A percentile compares a stretch with the other conserved stretches of the same genome.
Conservation (phyloP, 1,140 invertebrate genomes). For the Bombus sylvicola region DNA sequence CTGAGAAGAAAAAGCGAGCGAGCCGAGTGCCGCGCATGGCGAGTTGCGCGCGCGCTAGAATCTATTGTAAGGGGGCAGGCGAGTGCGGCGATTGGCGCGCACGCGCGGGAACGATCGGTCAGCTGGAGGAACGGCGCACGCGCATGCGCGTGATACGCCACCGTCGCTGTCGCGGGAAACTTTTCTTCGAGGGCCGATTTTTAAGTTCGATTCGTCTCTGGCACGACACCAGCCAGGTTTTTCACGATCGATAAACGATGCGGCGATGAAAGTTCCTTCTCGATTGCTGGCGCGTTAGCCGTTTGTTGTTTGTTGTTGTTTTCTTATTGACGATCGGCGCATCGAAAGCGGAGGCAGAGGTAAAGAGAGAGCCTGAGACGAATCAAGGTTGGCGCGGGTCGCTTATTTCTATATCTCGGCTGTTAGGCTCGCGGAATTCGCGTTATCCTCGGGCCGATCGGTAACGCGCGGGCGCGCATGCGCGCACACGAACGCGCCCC, state of each 20-base stretch:
- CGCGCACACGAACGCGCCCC: conserved; percentile 11
- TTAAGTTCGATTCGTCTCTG: conserved; percentile 10
- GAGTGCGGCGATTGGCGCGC: background rate
- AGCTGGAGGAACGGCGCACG: background rate
- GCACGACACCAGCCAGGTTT: conserved; percentile 26
- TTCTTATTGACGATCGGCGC: conserved; percentile 36
- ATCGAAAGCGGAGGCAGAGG: background rate
- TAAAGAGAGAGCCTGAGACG: conserved; percentile 17
- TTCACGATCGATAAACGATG: conserved; percentile 14
- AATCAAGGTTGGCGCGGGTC: conserved; percentile 57
- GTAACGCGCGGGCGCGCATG: background rate
- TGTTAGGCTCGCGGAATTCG: background rate
- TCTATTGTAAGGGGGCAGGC: background rate
- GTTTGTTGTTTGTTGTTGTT: conserved; percentile 51
- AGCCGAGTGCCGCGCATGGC: background rate
- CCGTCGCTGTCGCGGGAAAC: conserved; percentile 1
- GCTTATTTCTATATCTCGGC: conserved; percentile 38
- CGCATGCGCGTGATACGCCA: background rate
- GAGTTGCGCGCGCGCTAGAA: background rate
- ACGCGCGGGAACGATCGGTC: background rate
- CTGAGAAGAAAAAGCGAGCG: background rate
- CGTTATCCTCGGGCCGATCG: conserved; percentile 9
- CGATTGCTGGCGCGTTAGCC: conserved; percentile 14
- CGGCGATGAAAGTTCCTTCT: conserved; percentile 51
- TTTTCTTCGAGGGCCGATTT: conserved; percentile 1